Percentiles rank a stretch among this genome's conserved stretches.
Conservation (phyloP, 30 jellyfish, hydroid and myxozoan genomes). For the Chrysaora quinquecirrha region DNA sequence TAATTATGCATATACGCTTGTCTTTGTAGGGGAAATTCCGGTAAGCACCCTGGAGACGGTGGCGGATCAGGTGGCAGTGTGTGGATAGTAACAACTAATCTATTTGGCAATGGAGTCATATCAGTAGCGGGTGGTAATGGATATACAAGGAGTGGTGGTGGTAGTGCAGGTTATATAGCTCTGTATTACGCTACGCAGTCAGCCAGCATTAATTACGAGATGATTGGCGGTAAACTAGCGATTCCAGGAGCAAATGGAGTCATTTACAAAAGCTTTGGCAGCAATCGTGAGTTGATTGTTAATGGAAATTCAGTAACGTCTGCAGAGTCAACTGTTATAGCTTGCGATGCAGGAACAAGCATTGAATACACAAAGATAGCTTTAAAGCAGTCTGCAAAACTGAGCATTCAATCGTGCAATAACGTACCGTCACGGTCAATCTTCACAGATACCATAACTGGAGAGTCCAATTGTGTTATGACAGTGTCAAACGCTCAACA, state of each 20-base stretch:
- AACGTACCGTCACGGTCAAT: constrained; percentile 6
- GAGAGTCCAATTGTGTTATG: constrained; percentile 37
- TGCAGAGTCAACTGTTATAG: constrained; percentile 33
- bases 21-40: constrained; percentile 52
- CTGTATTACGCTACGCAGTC: constrained; percentile 16
- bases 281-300: constrained; percentile 3
- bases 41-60: constrained; percentile 76
- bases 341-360: constrained; percentile 64
- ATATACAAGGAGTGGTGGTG: constrained; percentile 66
- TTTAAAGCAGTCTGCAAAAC: constrained; percentile 1
- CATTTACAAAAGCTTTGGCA: constrained; percentile 3
- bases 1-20: no score
- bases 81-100: constrained; percentile 34
- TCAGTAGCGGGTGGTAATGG: constrained; percentile 65
- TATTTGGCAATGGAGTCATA: constrained; percentile 40
- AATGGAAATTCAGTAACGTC: constrained; percentile 29
- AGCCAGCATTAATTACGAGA: constrained; percentile 20
- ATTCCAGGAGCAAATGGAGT: constrained; percentile 56
- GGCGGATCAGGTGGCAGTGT: constrained; percentile 78
- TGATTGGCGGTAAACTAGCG: constrained; percentile 32
- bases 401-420: constrained; percentile 43
- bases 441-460: constrained; percentile 34
- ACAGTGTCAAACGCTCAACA: constrained; percentile 22
- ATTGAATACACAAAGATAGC: constrained; percentile 24
- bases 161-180: constrained; percentile 61